Percentiles rank a stretch among this genome's conserved stretches.
These are phyloP conservation scores for Terrapene triunguis DNA, from an alignment of 2,113 vertebrate species.

Conservation along the genomic window DNA sequence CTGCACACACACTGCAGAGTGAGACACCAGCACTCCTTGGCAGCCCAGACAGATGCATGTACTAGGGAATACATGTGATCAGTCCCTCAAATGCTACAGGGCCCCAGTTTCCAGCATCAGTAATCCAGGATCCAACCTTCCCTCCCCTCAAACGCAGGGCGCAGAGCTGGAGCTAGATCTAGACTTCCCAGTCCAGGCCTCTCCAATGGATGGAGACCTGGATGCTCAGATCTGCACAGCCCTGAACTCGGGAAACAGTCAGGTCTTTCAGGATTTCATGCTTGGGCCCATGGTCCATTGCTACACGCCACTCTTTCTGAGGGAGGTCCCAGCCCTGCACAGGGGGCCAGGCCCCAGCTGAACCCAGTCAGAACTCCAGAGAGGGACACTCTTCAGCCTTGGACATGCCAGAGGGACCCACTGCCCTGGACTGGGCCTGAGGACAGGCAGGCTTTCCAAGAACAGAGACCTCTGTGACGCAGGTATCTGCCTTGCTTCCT, in stretches of 20 bases:
- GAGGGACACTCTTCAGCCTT: neutral
- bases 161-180: neutral
- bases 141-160: neutral
- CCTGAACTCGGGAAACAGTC: neutral
- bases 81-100: neutral
- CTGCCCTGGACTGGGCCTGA: no score
- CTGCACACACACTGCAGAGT: neutral
- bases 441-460: neutral
- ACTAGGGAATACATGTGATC: neutral
- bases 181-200: neutral
- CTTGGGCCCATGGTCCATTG: no score
- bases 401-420: no score
- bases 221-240: neutral
- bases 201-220: neutral
- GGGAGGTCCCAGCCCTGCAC: neutral
- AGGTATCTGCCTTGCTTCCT: neutral
- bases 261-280: neutral
- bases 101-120: neutral
- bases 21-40: neutral
- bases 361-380: neutral
- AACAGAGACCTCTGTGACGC: neutral
- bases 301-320: neutral
- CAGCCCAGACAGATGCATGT: neutral
- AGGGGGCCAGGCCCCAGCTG: neutral
- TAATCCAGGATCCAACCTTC: neutral